Evolutionary conservation across 1,140 invertebrate genomes (phyloP).

Genomic region (Bombus balteatus): DNA sequence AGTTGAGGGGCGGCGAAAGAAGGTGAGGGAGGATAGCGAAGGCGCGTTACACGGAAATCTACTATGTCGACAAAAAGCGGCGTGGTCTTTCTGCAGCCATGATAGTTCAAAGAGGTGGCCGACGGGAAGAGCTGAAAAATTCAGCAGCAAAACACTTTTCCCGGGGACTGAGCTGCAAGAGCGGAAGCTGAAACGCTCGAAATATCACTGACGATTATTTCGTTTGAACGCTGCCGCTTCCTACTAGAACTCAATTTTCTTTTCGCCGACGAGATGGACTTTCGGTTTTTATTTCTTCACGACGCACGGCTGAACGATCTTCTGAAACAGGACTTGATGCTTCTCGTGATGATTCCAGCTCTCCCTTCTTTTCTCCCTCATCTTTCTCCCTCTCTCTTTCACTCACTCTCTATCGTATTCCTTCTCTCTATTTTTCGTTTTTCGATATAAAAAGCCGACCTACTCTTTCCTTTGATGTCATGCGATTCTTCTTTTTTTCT

Average conservation of each 20-base stretch:
- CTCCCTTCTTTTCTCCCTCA: background rate
- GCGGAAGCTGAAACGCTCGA: constrained; percentile 47
- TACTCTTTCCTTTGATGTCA: constrained; percentile 24
- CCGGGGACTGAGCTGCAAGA: background rate
- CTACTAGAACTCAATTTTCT: background rate
- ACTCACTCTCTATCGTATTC: background rate
- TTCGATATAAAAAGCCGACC: background rate
- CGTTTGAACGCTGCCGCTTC: constrained; percentile 29
- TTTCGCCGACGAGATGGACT: too few relatives aligned
- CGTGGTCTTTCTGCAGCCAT: constrained; percentile 48
- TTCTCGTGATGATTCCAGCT: background rate
- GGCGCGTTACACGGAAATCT: constrained; percentile 64
- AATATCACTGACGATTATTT: constrained; percentile 59
- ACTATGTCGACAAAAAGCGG: constrained; percentile 67
- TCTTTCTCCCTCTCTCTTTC: background rate
- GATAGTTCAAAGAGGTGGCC: constrained; percentile 54
- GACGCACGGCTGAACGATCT: constrained; percentile 1
- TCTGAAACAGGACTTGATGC: background rate
- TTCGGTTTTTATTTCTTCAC: background rate
- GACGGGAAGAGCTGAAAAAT: constrained; percentile 50
- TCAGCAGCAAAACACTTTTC: constrained; percentile 54
- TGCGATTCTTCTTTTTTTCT: background rate
- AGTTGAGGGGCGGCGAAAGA: constrained; percentile 1
- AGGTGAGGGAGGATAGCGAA: constrained; percentile 51
- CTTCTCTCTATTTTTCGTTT: background rate